Evolutionary conservation across 64 coral and sea anemone genomes (phyloP).

Genomic region (Stylophora pistillata): DNA sequence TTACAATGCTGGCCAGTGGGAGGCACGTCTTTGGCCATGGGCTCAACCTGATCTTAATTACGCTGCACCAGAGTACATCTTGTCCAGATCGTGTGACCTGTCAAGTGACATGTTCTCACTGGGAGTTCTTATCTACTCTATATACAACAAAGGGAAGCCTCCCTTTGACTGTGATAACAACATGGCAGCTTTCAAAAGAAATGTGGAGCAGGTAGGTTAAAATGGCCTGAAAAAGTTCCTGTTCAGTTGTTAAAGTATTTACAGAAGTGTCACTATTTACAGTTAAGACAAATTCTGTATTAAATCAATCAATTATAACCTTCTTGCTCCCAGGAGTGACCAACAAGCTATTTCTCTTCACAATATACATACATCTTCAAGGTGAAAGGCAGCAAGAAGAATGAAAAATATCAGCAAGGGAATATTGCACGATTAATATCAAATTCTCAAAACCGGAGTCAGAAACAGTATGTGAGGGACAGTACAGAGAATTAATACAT

Average conservation of each 20-base stretch:
- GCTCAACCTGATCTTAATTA: constrained; percentile 92
- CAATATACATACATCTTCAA: no score
- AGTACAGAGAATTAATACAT: no score
- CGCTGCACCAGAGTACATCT: constrained; percentile 86
- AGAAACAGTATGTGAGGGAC: no score
- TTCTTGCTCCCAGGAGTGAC: no score
- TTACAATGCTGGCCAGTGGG: constrained; percentile 85
- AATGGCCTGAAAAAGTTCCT: not conserved
- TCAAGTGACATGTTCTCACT: constrained; percentile 94
- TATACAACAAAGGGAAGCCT: constrained; percentile 86
- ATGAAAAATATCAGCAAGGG: no score
- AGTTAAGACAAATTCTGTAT: no score
- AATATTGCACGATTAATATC: no score
- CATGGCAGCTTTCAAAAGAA: constrained; percentile 84
- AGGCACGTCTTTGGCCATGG: constrained; percentile 80
- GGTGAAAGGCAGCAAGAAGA: no score
- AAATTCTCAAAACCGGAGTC: no score
- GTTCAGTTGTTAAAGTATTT: not conserved
- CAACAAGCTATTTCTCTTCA: no score
- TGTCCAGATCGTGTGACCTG: constrained; percentile 87
- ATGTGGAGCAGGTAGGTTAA: constrained; percentile 76
- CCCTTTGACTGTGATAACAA: constrained; percentile 84
- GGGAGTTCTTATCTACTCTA: constrained; percentile 84
- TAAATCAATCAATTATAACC: no score
- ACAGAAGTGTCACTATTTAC: no score